Evolutionary conservation across 1,140 invertebrate genomes (phyloP).

Genomic region (Capitella teleta): DNA sequence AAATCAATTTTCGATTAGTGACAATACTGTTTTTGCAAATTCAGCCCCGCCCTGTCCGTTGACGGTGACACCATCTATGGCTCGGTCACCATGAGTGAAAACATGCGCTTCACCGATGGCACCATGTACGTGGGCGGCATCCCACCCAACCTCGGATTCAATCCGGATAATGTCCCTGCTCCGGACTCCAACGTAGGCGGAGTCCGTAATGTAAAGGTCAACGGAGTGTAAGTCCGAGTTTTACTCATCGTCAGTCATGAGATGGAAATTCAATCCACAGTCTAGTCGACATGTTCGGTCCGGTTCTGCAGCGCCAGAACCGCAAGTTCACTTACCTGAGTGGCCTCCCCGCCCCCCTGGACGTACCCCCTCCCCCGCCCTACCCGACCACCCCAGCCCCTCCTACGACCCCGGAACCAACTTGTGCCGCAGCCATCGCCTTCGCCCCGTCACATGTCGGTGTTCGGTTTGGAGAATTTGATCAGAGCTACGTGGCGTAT

Average conservation of each 20-base stretch:
- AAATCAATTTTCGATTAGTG: too few species aligned
- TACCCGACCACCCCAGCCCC: slow-evolving; percentile 7
- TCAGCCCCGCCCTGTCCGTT: slow-evolving; percentile 9
- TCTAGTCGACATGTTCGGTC: too few species aligned
- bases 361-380: slow-evolving; percentile 3
- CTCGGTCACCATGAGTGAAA: slow-evolving; percentile 4
- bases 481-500: slow-evolving; percentile 7
- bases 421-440: slow-evolving; percentile 3
- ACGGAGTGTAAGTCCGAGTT: too few species aligned
- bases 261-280: too few species aligned
- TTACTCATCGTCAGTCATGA: too few species aligned
- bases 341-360: slow-evolving; percentile 4
- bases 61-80: slow-evolving; percentile 8
- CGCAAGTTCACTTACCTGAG: too few species aligned
- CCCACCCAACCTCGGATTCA: slow-evolving; percentile 2
- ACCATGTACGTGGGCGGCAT: slow-evolving; percentile 11
- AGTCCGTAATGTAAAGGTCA: neutral
- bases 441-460: neutral
- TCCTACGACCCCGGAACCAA: neutral
- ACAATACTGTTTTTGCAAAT: too few species aligned
- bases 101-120: slow-evolving; percentile 6
- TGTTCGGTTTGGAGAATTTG: neutral
- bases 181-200: slow-evolving; percentile 6
- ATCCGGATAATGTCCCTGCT: neutral
- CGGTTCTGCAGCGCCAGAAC: too few species aligned